Conservation (phyloP, 2,113 vertebrate genomes). For the Upupa epops region DNA sequence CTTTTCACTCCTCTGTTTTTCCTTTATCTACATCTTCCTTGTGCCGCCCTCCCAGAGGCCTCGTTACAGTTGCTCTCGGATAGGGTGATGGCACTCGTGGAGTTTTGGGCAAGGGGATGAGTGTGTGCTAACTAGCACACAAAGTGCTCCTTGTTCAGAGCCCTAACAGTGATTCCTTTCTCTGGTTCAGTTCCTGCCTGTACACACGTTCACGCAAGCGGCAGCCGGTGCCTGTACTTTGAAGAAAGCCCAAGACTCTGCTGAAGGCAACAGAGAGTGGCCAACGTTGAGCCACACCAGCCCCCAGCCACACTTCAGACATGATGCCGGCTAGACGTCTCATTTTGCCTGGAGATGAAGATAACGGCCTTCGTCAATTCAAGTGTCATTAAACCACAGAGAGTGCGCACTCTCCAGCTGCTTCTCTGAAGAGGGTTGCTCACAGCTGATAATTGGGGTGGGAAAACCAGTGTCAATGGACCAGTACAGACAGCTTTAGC, state of each 20-base stretch:
- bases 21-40: constrained; percentile 17
- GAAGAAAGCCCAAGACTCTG: constrained; percentile 1
- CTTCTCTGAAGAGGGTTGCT: not conserved
- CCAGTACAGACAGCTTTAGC: not conserved
- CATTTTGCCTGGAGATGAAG: constrained; percentile 45
- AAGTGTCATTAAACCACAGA: not conserved
- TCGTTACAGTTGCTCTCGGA: not conserved
- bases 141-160: constrained; percentile 8
- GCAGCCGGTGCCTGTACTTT: not conserved
- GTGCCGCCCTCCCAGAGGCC: constrained; percentile 11
- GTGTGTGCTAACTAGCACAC: not conserved
- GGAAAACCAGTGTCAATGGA: rapidly evolving
- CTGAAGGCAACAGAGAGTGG: not conserved
- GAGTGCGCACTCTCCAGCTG: not conserved
- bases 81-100: not conserved
- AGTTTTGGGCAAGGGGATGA: not conserved
- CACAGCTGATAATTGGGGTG: not conserved
- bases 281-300: not conserved
- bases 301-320: not conserved
- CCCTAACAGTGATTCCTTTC: rapidly evolving
- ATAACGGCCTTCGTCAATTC: constrained; percentile 48
- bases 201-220: not conserved
- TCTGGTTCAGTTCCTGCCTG: not conserved
- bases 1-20: not conserved
- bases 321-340: not conserved